A percentile compares a stretch with the other conserved stretches of the same genome.
Evolutionary conservation across 2,797 vertebrate species (phyloP).

Genomic region (Pseudochromis fuscus): DNA sequence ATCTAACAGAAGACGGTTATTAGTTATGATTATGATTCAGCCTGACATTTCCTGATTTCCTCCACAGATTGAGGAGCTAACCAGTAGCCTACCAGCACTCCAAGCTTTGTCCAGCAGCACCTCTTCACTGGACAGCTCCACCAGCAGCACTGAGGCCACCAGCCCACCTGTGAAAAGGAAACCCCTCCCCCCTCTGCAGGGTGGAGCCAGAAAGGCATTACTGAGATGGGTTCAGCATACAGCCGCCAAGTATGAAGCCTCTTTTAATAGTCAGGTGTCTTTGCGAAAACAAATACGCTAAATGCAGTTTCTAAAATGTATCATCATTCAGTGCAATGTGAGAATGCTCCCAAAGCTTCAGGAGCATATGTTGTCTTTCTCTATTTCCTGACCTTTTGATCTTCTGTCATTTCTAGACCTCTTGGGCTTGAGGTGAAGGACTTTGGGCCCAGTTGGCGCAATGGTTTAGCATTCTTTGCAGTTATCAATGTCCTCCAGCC

Average conservation of each 20-base stretch:
- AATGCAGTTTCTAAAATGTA: neutral
- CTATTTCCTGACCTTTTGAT: constrained; percentile 1
- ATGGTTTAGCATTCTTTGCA: constrained; percentile 93
- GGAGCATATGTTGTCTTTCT: neutral
- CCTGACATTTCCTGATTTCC: constrained; percentile 17
- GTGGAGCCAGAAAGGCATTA: constrained; percentile 93
- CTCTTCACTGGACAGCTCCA: constrained; percentile 93
- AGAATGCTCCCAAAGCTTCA: neutral
- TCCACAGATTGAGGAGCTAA: constrained; percentile 94
- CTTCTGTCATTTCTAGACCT: constrained; percentile 81
- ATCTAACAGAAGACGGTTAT: too few species aligned
- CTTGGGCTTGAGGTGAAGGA: constrained; percentile 94
- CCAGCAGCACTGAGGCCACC: constrained; percentile 89
- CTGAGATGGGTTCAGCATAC: constrained; percentile 95
- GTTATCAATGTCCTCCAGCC: constrained; percentile 93
- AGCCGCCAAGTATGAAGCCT: constrained; percentile 89
- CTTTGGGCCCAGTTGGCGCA: constrained; percentile 97
- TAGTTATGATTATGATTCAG: too few species aligned
- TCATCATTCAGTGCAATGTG: neutral
- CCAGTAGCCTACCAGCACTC: constrained; percentile 92
- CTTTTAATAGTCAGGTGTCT: neutral
- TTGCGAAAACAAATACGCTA: neutral
- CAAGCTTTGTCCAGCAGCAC: constrained; percentile 90
- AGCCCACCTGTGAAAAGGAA: constrained; percentile 96
- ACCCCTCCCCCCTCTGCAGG: constrained; percentile 89